Percentiles rank a stretch among this genome's conserved stretches.
Evolutionary conservation across 2,888 invertebrate genomes (phyloP).

Genomic region (Ophion obscuratus): DNA sequence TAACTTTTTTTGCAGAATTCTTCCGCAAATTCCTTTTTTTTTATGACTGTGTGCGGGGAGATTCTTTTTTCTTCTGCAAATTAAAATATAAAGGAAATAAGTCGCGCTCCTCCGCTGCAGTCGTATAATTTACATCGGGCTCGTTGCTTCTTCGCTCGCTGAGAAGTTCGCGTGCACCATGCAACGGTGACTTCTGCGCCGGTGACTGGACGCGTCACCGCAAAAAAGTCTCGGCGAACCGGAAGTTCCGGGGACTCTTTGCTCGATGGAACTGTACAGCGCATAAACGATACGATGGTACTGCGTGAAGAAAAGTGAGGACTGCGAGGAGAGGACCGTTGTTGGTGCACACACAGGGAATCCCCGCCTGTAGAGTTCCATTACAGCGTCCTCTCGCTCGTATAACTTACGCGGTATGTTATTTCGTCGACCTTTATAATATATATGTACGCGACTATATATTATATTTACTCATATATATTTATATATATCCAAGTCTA

Average conservation of each 20-base stretch:
- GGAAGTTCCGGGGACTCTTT: conserved; percentile 60
- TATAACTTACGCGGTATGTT: conserved; percentile 53
- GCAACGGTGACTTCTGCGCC: conserved; percentile 58
- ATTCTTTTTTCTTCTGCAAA: background rate
- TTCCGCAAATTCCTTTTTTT: background rate
- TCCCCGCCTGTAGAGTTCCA: conserved; percentile 41
- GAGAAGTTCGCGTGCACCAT: conserved; percentile 27
- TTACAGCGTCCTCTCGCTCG: conserved; percentile 47
- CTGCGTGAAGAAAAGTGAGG: conserved; percentile 25
- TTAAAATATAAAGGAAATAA: background rate
- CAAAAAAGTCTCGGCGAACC: conserved; percentile 53
- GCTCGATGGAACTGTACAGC: background rate
- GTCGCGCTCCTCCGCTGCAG: background rate
- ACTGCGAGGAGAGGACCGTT: conserved; percentile 45
- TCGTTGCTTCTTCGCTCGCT: conserved; percentile 24
- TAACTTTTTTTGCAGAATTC: background rate
- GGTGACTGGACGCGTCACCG: conserved; percentile 30
- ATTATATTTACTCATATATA: too few species aligned
- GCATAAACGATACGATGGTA: background rate
- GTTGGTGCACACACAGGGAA: conserved; percentile 48
- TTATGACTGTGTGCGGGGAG: background rate
- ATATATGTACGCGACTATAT: conserved; percentile 30
- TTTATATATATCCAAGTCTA: background rate
- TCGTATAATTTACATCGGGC: conserved; percentile 43
- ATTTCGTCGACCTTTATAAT: conserved; percentile 63